phyloP scores from a whole-genome alignment of 1,140 invertebrate genomes.

The Batillaria attramentaria region DNA sequence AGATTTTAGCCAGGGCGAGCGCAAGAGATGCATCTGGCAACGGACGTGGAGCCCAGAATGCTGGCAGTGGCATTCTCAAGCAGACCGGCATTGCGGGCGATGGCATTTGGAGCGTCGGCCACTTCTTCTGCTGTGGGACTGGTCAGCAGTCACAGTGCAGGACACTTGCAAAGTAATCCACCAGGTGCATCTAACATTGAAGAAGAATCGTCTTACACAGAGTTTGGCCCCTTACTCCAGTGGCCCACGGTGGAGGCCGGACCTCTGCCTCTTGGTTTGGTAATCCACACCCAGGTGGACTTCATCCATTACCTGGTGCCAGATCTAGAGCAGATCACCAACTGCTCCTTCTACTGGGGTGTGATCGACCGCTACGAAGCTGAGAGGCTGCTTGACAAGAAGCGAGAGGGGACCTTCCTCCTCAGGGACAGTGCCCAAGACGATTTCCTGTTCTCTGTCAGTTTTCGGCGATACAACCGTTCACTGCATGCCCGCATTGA shows the following conservation, averaged over 20 bases:
- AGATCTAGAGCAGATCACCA: conserved; percentile 84
- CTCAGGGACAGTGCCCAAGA: conserved; percentile 96
- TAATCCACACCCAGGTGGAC: conserved; percentile 84
- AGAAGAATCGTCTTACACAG: neutral
- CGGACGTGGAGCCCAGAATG: neutral
- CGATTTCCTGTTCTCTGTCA: conserved; percentile 97
- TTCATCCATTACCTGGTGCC: conserved; percentile 97
- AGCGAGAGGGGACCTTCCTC: conserved; percentile 96
- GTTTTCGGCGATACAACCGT: conserved; percentile 94
- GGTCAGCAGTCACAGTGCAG: neutral
- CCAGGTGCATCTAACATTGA: neutral
- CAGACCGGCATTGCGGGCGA: neutral
- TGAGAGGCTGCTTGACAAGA: conserved; percentile 91
- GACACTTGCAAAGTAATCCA: neutral
- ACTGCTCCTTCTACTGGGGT: conserved; percentile 97
- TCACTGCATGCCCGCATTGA: conserved; percentile 97
- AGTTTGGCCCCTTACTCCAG: neutral
- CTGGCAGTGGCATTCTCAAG: no score
- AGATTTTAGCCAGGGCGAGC: conserved; percentile 20
- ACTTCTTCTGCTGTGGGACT: neutral
- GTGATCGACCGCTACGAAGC: conserved; percentile 88
- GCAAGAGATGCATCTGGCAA: neutral
- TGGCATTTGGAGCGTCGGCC: neutral
- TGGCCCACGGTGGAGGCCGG: neutral
- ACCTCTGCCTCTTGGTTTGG: neutral